phyloP scores from a whole-genome alignment of 1,140 invertebrate species.

The Drosophila sp. region DNA sequence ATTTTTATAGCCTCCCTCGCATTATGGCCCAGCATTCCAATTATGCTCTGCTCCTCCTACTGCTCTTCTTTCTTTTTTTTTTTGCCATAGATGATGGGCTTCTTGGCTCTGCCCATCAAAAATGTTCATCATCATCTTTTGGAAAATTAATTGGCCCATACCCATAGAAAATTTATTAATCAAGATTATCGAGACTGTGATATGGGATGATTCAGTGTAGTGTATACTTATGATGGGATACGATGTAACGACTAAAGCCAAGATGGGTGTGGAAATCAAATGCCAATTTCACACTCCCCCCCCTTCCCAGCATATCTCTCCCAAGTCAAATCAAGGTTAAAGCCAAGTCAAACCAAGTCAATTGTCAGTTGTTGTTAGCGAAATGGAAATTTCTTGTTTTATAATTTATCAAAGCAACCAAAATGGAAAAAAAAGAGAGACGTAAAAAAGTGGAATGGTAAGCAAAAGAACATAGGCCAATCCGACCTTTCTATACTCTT shows the following conservation, averaged over 20 bases:
- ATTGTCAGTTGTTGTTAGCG: conserved; percentile 31
- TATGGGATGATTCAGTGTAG: neutral
- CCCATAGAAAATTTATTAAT: conserved; percentile 1
- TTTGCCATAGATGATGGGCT: neutral
- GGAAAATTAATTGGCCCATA: conserved; percentile 1
- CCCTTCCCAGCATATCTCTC: neutral
- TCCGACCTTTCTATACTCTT: neutral
- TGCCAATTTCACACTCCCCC: neutral
- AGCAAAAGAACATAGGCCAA: neutral
- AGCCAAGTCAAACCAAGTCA: conserved; percentile 43
- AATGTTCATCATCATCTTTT: conserved; percentile 7
- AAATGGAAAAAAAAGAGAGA: no score
- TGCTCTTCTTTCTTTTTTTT: neutral
- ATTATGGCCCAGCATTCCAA: conserved; percentile 4
- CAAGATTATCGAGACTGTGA: neutral
- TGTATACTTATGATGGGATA: neutral
- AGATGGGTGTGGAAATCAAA: neutral
- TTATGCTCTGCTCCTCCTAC: neutral
- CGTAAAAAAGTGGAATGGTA: neutral
- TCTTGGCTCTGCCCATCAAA: neutral
- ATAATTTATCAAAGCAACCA: conserved; percentile 40
- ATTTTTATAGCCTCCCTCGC: conserved; percentile 2
- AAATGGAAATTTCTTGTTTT: conserved; percentile 57
- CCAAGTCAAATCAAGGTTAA: conserved; percentile 3
- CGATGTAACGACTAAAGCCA: neutral